Evolutionary conservation across 2,797 vertebrate species (phyloP).

Genomic region (Pipistrellus nathusii): DNA sequence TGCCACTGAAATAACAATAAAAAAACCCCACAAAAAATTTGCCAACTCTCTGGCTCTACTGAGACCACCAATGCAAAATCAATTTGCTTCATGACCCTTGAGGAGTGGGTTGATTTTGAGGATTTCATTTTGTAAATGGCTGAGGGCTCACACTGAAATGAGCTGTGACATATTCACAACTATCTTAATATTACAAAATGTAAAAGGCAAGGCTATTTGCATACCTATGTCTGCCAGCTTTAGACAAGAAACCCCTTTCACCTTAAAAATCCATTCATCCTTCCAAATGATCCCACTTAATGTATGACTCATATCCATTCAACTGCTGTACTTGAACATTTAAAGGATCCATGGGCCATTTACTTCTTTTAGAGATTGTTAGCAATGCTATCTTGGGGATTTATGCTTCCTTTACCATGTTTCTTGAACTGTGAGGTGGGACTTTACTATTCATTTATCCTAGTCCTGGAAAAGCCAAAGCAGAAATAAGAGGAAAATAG

Average conservation of each 20-base stretch:
- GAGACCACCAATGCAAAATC: constrained; percentile 70
- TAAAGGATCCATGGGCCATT: constrained; percentile 83
- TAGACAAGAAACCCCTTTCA: constrained; percentile 71
- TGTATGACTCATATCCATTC: constrained; percentile 80
- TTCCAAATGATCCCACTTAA: constrained; percentile 77
- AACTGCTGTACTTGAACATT: constrained; percentile 76
- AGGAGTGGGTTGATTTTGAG: constrained; percentile 61
- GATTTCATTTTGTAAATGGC: constrained; percentile 74
- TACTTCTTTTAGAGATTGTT: constrained; percentile 83
- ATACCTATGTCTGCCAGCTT: constrained; percentile 61
- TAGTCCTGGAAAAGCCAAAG: constrained; percentile 62
- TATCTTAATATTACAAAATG: constrained; percentile 66
- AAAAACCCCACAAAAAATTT: neutral
- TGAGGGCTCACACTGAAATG: constrained; percentile 69
- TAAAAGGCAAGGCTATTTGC: constrained; percentile 62
- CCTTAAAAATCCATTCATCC: constrained; percentile 78
- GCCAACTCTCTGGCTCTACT: neutral
- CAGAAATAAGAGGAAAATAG: constrained; percentile 72
- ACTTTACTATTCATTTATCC: constrained; percentile 81
- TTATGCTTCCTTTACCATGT: constrained; percentile 81
- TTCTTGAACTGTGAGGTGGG: constrained; percentile 81
- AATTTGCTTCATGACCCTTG: constrained; percentile 77
- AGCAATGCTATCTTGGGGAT: constrained; percentile 81
- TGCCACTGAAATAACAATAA: constrained; percentile 62
- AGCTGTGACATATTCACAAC: constrained; percentile 70